phyloP scores from a whole-genome alignment of 2,113 vertebrate species.

The Muntiacus muntjak region DNA sequence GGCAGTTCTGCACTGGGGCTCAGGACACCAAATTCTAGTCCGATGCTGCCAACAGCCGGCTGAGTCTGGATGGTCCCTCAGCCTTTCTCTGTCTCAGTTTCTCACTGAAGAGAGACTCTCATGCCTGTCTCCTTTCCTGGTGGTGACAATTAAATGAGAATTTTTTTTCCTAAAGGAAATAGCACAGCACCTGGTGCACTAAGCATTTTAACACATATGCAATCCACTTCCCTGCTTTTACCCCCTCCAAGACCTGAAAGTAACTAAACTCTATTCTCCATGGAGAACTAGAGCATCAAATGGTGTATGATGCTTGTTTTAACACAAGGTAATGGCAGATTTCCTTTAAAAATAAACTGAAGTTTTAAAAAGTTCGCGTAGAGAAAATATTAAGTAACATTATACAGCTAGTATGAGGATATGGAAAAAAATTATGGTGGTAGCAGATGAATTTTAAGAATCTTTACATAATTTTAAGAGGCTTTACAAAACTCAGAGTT shows the following conservation, averaged over 20 bases:
- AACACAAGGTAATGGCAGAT: background rate
- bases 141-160: background rate
- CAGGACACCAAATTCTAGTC: background rate
- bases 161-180: background rate
- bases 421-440: background rate
- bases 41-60: background rate
- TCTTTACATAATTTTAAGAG: background rate
- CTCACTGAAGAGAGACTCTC: background rate
- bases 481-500: background rate
- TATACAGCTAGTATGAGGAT: background rate
- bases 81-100: background rate
- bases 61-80: background rate
- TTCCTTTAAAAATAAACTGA: background rate
- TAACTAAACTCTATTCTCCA: background rate
- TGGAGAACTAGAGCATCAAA: background rate
- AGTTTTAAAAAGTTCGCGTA: background rate
- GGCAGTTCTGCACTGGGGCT: background rate
- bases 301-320: background rate
- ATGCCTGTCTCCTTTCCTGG: background rate
- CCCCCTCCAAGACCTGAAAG: background rate
- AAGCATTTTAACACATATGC: background rate
- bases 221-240: background rate
- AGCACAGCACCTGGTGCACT: background rate
- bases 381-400: background rate
- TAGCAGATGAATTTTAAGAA: background rate